Conservation (phyloP, 2,113 vertebrate species). For the Oryzias melastigma region DNA sequence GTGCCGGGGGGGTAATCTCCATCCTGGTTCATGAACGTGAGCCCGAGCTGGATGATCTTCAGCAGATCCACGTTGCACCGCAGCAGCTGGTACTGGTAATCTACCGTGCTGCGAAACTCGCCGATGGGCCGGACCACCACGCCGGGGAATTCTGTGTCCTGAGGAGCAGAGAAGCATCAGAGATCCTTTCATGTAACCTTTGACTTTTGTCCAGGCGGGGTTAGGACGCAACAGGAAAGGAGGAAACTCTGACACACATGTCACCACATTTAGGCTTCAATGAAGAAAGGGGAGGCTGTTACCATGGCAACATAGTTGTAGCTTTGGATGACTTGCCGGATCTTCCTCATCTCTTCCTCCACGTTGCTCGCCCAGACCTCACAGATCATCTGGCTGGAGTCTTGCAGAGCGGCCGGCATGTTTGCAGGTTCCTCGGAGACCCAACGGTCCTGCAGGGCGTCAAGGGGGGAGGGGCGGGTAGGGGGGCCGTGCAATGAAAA, state of each 20-base stretch:
- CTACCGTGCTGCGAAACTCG: slow-evolving; percentile 96
- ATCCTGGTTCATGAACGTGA: slow-evolving; percentile 97
- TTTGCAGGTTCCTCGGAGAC: slow-evolving; percentile 67
- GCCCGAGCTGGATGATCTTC: slow-evolving; percentile 97
- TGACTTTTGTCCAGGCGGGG: not conserved
- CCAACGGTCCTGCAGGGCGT: slow-evolving; percentile 37
- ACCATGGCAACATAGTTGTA: slow-evolving; percentile 99
- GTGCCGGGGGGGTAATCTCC: slow-evolving; percentile 92
- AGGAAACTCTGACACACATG: not conserved
- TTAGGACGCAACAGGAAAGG: too few species aligned
- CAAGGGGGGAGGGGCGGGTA: not conserved
- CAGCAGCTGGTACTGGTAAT: slow-evolving; percentile 97
- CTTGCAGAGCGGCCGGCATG: slow-evolving; percentile 96
- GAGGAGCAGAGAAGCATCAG: not conserved
- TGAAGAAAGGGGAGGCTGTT: slow-evolving; percentile 6
- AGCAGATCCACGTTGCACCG: slow-evolving; percentile 96
- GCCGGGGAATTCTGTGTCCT: slow-evolving; percentile 98
- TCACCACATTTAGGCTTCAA: not conserved
- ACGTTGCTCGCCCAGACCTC: slow-evolving; percentile 99
- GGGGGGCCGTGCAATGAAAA: slow-evolving; percentile 3
- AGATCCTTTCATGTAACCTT: too few species aligned
- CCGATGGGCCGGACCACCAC: slow-evolving; percentile 96
- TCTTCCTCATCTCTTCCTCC: slow-evolving; percentile 98
- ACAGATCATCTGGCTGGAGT: slow-evolving; percentile 98
- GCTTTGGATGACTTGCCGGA: slow-evolving; percentile 92